These are phyloP conservation scores for Ceratosolen fusciceps DNA, from an alignment of 1,140 invertebrate genomes.

Conservation along the genomic window DNA sequence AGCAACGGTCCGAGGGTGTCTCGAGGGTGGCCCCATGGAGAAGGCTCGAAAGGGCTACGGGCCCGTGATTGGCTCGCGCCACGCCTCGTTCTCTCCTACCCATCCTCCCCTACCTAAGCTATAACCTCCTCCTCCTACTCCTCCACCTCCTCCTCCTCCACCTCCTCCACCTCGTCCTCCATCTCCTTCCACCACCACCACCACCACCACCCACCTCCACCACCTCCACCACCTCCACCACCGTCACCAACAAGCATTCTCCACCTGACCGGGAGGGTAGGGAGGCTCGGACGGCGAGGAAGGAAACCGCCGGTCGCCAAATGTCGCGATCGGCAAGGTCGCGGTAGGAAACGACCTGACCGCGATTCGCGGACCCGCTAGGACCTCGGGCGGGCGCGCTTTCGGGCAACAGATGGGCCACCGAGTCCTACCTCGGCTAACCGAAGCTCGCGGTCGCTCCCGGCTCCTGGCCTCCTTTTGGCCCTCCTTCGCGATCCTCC, in stretches of 20 bases:
- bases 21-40: background rate
- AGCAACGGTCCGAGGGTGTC: background rate
- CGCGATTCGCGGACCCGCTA: background rate
- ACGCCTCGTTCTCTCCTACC: too few species aligned
- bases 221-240: too few species aligned
- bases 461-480: background rate
- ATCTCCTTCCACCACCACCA: too few species aligned
- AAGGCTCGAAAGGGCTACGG: constrained; percentile 7
- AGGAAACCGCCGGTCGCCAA: background rate
- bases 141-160: constrained; percentile 32
- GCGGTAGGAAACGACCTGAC: background rate
- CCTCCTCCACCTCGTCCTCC: constrained; percentile 40
- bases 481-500: background rate
- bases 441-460: background rate
- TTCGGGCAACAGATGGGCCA: background rate
- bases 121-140: background rate
- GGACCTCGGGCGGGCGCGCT: background rate
- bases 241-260: too few species aligned
- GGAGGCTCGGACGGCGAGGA: too few species aligned
- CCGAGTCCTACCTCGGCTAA: background rate
- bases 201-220: too few species aligned
- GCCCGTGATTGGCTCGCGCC: background rate
- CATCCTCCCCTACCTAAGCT: too few species aligned
- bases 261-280: too few species aligned
- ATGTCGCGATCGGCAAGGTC: background rate